phyloP scores from a whole-genome alignment of 2,888 invertebrate species.

The Pseudococcus jackbeardsleyi region DNA sequence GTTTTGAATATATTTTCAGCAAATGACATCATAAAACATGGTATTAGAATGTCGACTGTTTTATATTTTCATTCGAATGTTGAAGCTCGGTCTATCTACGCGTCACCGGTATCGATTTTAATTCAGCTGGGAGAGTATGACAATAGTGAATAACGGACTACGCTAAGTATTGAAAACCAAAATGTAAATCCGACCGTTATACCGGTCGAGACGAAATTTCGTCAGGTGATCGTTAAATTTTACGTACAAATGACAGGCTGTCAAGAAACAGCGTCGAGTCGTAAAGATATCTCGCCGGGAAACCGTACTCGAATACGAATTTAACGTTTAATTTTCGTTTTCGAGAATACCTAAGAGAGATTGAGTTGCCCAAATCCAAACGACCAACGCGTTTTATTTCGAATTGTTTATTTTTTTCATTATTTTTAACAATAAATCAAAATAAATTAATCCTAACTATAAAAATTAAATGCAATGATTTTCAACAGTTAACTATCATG shows the following conservation, averaged over 20 bases:
- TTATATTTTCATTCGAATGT: slow-evolving; percentile 6
- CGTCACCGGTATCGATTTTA: slow-evolving; percentile 9
- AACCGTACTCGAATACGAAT: not conserved
- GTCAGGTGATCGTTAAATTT: not conserved
- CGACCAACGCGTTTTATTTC: not conserved
- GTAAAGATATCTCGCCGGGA: not conserved
- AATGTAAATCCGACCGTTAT: not conserved
- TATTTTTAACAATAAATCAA: slow-evolving; percentile 48
- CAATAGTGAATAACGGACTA: not conserved
- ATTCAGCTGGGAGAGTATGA: not conserved
- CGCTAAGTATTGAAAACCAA: not conserved
- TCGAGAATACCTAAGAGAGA: not conserved
- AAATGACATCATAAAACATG: not conserved
- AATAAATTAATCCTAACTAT: slow-evolving; percentile 54
- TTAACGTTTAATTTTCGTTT: not conserved
- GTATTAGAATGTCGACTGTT: not conserved
- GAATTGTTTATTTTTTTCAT: slow-evolving; percentile 50
- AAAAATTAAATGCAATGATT: slow-evolving; percentile 60
- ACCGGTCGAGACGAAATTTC: not conserved
- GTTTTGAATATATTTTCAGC: not conserved
- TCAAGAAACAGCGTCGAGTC: not conserved
- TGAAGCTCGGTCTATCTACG: not conserved
- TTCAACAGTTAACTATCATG: slow-evolving; percentile 54
- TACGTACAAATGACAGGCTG: not conserved
- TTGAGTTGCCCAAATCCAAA: not conserved